Evolutionary conservation across 2,797 vertebrate species (phyloP), one percentile per base, ranked within the genome.

Genomic region (Microctenopoma lineatum): DNA sequence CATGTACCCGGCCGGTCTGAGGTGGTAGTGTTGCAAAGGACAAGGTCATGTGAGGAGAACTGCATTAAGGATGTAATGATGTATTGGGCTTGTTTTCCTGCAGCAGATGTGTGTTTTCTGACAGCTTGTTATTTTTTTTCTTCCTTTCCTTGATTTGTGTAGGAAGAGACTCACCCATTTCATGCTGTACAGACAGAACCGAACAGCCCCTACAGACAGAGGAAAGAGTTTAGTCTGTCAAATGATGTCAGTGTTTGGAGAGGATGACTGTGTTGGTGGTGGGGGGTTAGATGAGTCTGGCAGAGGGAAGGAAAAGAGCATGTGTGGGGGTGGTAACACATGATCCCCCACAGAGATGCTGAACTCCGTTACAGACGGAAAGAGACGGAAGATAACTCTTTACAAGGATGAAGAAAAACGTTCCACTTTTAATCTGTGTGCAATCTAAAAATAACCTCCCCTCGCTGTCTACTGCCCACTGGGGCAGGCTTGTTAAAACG

Each of bases 181-280:
- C 60, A 72, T 70, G 59, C 38, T 73, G 75, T 69, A 78, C 74
- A 84, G 85, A 82, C 70, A 72, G 81, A 77, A 73, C 52, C 72
- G 67, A 84, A 59, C 80, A 75, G 82, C 82, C 79, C 81, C 85
- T 82, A 89, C 88, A 86, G 76, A 68, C 77, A 69, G 80, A 87
- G 86, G 84, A 88, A 86, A 79, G 80, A 85, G 86, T 79, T 75
- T 42, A 71, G 78, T 89, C 84, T 79, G 80, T 87, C 65, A 27
- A 73, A 87, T 93, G 91, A 93, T 90, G 88, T 93, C 91, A 93
- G 74, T 66, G 81, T 87, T 91, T 90, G 90, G 90, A 90, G 83
- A 83, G 75, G 81, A 89, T 89, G 88, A 89, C 79, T 84, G 80
- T 85, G 73, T 63, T 61, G 74, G 58, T 68, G 70, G 60, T 52